These are phyloP conservation scores for Larimichthys polyactis DNA, from an alignment of 2,113 vertebrate species.

Conservation along the genomic window DNA sequence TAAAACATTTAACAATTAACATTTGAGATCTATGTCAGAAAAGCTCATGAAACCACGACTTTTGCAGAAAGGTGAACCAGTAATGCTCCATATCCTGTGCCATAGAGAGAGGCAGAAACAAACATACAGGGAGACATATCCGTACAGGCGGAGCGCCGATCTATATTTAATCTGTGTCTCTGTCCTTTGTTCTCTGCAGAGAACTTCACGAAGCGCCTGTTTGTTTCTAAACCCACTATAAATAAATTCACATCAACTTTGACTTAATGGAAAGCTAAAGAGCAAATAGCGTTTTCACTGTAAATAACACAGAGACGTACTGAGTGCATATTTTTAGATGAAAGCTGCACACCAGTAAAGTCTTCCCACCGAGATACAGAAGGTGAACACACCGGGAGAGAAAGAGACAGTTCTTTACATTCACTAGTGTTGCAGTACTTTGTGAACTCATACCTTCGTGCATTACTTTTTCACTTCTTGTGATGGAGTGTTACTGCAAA, in stretches of 20 bases:
- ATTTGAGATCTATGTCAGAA: neutral
- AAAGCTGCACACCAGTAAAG: neutral
- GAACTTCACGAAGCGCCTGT: neutral
- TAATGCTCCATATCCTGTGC: no score
- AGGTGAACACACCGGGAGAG: neutral
- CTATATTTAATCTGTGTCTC: conserved; percentile 46
- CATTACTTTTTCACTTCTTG: neutral
- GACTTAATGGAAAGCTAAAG: conserved; percentile 45
- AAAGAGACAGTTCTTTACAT: neutral
- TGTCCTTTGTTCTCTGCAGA: conserved; percentile 40
- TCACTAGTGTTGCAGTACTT: neutral
- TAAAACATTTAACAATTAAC: neutral
- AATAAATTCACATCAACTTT: conserved; percentile 55
- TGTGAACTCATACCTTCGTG: neutral
- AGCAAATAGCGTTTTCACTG: conserved; percentile 42
- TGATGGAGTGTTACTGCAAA: neutral
- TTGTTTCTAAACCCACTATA: conserved; percentile 42
- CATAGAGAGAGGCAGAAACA: neutral
- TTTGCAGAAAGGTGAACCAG: neutral
- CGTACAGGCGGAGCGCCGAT: conserved; percentile 14
- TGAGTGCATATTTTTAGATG: conserved; percentile 48
- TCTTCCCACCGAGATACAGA: neutral
- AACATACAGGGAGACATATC: neutral
- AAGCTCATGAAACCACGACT: neutral
- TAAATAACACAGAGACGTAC: conserved; percentile 26